Evolutionary conservation across 2,797 vertebrate species (phyloP).

Genomic region (Sebastes alutus): DNA sequence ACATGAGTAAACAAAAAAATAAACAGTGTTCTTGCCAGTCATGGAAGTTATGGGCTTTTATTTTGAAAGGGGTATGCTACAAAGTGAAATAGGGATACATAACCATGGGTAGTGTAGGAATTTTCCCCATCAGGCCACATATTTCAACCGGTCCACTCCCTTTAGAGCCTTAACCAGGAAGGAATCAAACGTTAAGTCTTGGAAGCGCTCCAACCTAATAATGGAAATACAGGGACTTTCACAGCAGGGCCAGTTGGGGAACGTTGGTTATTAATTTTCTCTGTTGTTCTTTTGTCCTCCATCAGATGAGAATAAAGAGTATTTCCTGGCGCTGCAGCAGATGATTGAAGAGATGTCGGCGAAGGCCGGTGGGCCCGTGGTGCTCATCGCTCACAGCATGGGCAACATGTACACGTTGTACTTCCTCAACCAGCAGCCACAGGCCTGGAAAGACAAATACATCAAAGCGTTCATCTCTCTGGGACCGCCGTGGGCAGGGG

Average conservation of each 20-base stretch:
- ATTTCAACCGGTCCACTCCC: background rate
- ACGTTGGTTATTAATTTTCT: background rate
- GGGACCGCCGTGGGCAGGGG: conserved; percentile 95
- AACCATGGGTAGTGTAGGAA: background rate
- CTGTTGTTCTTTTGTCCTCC: background rate
- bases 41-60: background rate
- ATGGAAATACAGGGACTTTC: background rate
- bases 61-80: background rate
- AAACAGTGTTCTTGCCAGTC: background rate
- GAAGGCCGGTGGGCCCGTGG: conserved; percentile 87
- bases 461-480: conserved; percentile 90
- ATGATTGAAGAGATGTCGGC: conserved; percentile 94
- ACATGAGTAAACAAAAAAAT: background rate
- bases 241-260: no score
- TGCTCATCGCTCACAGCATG: conserved; percentile 98
- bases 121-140: background rate
- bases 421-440: conserved; percentile 94
- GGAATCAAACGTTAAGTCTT: background rate
- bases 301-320: conserved; percentile 93
- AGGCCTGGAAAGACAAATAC: conserved; percentile 95
- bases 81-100: background rate
- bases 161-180: background rate
- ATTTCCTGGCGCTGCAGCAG: conserved; percentile 88
- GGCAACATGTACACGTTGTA: conserved; percentile 98
- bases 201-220: background rate